phyloP scores from a whole-genome alignment of 2,797 vertebrate species.

The Buceros bicornis region DNA sequence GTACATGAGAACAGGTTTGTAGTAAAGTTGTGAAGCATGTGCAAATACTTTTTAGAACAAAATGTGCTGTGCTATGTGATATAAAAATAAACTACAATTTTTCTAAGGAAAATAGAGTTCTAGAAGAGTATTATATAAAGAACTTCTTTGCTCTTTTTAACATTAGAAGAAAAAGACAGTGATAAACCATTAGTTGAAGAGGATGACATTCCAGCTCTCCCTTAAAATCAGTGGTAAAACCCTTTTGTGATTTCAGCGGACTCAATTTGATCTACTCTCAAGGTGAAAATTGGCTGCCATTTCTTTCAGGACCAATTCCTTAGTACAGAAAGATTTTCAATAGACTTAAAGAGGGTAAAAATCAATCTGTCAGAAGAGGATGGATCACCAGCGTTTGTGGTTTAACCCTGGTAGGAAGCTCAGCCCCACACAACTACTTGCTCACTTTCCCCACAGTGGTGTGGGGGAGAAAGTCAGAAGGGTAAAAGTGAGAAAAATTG shows the following conservation, averaged over 20 bases:
- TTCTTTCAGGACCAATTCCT: background rate
- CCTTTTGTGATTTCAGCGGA: background rate
- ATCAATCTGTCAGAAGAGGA: background rate
- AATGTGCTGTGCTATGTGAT: background rate
- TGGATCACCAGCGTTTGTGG: background rate
- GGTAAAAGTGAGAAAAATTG: background rate
- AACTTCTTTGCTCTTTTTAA: background rate
- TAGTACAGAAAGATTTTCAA: background rate
- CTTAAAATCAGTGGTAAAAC: background rate
- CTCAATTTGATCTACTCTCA: background rate
- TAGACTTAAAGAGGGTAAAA: background rate
- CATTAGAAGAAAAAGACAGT: background rate
- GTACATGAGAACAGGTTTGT: rapidly evolving
- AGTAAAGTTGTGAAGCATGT: background rate
- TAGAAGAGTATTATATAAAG: background rate
- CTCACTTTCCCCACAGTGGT: background rate
- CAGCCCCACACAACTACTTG: background rate
- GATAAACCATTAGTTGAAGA: background rate
- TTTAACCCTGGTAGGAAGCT: background rate
- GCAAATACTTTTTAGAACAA: background rate
- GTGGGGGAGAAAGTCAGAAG: background rate
- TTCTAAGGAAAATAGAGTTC: background rate
- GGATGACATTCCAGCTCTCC: background rate
- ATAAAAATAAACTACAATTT: background rate
- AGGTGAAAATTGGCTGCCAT: background rate